phyloP scores from a whole-genome alignment of 2,797 vertebrate species.

The Poecilia picta region DNA sequence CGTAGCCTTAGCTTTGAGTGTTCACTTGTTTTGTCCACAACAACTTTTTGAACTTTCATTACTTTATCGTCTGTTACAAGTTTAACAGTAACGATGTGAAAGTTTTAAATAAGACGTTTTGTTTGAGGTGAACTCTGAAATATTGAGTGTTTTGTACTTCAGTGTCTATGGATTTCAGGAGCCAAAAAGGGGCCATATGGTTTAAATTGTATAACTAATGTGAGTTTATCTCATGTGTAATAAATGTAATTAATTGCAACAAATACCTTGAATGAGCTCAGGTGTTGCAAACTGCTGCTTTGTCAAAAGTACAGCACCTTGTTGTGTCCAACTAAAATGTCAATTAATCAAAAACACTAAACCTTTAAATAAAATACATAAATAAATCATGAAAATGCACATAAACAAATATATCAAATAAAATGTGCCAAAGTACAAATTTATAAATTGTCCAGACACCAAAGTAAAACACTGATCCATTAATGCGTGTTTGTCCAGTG shows the following conservation, averaged over 20 bases:
- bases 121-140: background rate
- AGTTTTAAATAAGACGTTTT: background rate
- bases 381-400: background rate
- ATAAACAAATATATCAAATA: background rate
- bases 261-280: background rate
- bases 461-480: background rate
- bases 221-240: background rate
- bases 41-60: background rate
- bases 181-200: background rate
- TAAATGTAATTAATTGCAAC: background rate
- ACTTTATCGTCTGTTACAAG: no score
- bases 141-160: no score
- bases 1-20: background rate
- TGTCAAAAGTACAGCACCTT: background rate
- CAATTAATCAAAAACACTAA: background rate
- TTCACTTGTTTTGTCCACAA: background rate
- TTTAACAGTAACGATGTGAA: background rate
- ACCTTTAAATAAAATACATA: background rate
- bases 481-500: background rate
- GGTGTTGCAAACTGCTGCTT: background rate
- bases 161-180: background rate
- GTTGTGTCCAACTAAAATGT: background rate
- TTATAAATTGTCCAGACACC: background rate
- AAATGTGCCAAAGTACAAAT: background rate
- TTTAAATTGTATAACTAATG: background rate